phyloP scores from a whole-genome alignment of 2,113 vertebrate species.

The Seriola dumerili region DNA sequence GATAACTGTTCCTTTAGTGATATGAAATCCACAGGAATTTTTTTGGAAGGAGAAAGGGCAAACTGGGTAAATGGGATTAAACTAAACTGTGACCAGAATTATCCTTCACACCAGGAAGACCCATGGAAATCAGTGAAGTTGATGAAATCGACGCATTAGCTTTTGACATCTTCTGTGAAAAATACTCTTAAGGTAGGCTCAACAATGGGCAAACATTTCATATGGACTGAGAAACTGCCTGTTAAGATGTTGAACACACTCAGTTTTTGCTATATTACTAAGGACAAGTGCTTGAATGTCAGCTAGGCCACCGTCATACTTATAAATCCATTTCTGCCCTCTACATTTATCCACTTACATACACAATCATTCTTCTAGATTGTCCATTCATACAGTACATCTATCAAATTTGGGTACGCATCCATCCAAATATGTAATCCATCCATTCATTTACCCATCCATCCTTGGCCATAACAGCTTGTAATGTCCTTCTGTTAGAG shows the following conservation, averaged over 20 bases:
- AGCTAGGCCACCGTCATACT: not conserved
- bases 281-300: not conserved
- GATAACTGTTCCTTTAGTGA: not conserved
- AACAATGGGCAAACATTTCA: not conserved
- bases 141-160: not conserved
- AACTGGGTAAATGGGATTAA: conserved; percentile 1
- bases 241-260: not conserved
- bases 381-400: conserved; percentile 41
- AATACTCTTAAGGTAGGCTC: not conserved
- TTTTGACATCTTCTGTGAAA: conserved; percentile 13
- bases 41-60: not conserved
- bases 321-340: conserved; percentile 24
- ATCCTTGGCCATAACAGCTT: conserved; percentile 62
- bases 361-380: conserved; percentile 14
- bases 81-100: not conserved
- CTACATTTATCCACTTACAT: conserved; percentile 29
- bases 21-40: not conserved
- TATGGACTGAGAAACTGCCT: not conserved
- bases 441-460: conserved; percentile 57
- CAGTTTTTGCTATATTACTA: not conserved
- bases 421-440: conserved; percentile 56
- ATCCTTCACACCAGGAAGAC: not conserved
- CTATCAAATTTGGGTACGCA: conserved; percentile 38
- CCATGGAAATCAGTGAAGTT: not conserved
- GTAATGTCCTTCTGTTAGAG: conserved; percentile 63